Percentiles rank a stretch among this genome's conserved stretches.
phyloP scores from a whole-genome alignment of 2,888 invertebrate genomes.

The Drosophila rubida region DNA sequence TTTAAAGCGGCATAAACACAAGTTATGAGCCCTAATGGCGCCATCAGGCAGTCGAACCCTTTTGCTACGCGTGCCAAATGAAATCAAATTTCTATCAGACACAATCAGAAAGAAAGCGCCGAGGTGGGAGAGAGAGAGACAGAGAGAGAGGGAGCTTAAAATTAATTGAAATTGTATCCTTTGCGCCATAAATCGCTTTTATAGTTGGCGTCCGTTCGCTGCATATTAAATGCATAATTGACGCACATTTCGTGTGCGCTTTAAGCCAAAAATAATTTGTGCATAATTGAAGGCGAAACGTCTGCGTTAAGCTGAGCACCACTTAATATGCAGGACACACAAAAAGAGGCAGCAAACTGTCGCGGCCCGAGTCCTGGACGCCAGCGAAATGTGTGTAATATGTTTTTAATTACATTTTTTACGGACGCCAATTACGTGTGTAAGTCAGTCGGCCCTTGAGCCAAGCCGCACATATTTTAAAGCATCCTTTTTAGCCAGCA shows the following conservation, averaged over 20 bases:
- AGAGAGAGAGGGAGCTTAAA: conserved; percentile 64
- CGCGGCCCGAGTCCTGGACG: not conserved
- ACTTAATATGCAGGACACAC: conserved; percentile 58
- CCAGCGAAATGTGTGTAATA: conserved; percentile 55
- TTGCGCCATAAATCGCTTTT: conserved; percentile 50
- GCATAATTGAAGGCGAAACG: conserved; percentile 52
- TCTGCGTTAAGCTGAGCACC: conserved; percentile 12
- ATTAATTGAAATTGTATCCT: conserved; percentile 74
- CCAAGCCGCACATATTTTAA: conserved; percentile 47
- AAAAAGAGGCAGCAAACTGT: conserved; percentile 15
- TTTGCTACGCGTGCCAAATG: conserved; percentile 20
- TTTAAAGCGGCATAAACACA: conserved; percentile 46
- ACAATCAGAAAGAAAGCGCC: not conserved
- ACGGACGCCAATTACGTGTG: conserved; percentile 11
- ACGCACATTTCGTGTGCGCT: conserved; percentile 49
- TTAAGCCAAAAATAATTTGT: conserved; percentile 65
- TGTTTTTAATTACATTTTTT: conserved; percentile 69
- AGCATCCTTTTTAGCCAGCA: conserved; percentile 1
- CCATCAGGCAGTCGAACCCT: conserved; percentile 42
- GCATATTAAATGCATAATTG: conserved; percentile 70
- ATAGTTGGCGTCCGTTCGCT: conserved; percentile 19
- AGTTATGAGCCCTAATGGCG: conserved; percentile 60
- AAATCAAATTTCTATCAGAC: conserved; percentile 35
- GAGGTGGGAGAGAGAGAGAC: conserved; percentile 34
- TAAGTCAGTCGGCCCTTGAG: conserved; percentile 7